These are phyloP conservation scores for Elmis aenea DNA, from an alignment of 2,888 invertebrate species.

Conservation along the genomic window DNA sequence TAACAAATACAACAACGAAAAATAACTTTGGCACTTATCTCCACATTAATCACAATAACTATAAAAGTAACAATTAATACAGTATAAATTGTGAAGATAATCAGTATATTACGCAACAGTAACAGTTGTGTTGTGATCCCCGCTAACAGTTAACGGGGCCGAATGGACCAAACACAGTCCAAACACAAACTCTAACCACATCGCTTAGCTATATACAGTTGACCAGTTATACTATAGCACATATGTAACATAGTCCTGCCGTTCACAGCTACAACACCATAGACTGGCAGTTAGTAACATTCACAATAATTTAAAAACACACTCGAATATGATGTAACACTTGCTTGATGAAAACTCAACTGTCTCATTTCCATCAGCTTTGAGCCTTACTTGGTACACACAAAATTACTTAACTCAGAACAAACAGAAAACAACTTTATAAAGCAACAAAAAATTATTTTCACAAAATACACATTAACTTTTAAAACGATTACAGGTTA, in stretches of 20 bases:
- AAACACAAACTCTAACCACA: constrained; percentile 39
- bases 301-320: constrained; percentile 35
- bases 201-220: constrained; percentile 41
- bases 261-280: constrained; percentile 34
- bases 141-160: too few relatives aligned
- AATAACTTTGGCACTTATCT: constrained; percentile 18
- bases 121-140: too few relatives aligned
- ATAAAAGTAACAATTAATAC: constrained; percentile 8
- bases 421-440: constrained; percentile 13
- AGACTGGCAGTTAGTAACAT: constrained; percentile 26
- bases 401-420: constrained; percentile 12
- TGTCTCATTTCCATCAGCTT: constrained; percentile 12
- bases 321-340: constrained; percentile 24
- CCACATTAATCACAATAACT: constrained; percentile 14
- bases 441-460: constrained; percentile 14
- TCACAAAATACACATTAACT: constrained; percentile 13
- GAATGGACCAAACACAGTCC: constrained; percentile 28
- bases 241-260: constrained; percentile 37
- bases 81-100: constrained; percentile 7
- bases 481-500: constrained; percentile 17
- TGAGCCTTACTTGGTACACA: constrained; percentile 19
- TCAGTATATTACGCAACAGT: too few relatives aligned
- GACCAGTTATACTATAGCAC: constrained; percentile 40
- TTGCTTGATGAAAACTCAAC: constrained; percentile 13
- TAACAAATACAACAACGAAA: too few relatives aligned